Conservation (phyloP, 2,797 vertebrate genomes). For the Hippoglossus hippoglossus region DNA sequence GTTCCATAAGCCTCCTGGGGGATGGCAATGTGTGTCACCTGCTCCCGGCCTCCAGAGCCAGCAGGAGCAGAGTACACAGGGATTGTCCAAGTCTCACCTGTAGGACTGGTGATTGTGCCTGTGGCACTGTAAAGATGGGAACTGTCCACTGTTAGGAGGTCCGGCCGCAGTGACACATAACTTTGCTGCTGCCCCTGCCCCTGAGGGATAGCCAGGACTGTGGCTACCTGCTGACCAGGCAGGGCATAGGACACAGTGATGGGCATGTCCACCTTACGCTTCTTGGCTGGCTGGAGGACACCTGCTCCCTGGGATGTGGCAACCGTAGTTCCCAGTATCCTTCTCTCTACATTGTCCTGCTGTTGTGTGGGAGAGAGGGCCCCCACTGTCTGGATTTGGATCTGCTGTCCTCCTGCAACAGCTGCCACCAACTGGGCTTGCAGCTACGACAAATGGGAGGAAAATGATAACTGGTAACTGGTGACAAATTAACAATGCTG, state of each 20-base stretch:
- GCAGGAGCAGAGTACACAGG: constrained; percentile 94
- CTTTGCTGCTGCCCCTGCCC: constrained; percentile 98
- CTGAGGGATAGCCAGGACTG: constrained; percentile 95
- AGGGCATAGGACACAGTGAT: constrained; percentile 96
- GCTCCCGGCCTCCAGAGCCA: constrained; percentile 91
- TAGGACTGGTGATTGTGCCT: constrained; percentile 97
- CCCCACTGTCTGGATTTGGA: constrained; percentile 95
- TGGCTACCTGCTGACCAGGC: constrained; percentile 95
- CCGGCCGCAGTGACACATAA: constrained; percentile 95
- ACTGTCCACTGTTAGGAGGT: constrained; percentile 97
- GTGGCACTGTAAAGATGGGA: constrained; percentile 97
- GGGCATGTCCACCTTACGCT: constrained; percentile 98
- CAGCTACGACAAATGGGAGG: constrained; percentile 75
- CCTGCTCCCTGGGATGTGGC: constrained; percentile 78
- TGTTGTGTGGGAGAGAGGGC: constrained; percentile 91
- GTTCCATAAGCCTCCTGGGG: constrained; percentile 95
- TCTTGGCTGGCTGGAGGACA: constrained; percentile 96
- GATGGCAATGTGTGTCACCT: constrained; percentile 97
- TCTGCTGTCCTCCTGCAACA: constrained; percentile 92
- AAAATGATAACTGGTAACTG: neutral
- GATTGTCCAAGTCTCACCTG: constrained; percentile 99
- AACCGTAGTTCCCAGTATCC: constrained; percentile 86
- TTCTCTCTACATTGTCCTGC: constrained; percentile 84
- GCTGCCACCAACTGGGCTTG: constrained; percentile 95
- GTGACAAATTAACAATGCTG: neutral